Conservation (phyloP, 2,113 vertebrate species). For the Boulengerochromis microlepis region DNA sequence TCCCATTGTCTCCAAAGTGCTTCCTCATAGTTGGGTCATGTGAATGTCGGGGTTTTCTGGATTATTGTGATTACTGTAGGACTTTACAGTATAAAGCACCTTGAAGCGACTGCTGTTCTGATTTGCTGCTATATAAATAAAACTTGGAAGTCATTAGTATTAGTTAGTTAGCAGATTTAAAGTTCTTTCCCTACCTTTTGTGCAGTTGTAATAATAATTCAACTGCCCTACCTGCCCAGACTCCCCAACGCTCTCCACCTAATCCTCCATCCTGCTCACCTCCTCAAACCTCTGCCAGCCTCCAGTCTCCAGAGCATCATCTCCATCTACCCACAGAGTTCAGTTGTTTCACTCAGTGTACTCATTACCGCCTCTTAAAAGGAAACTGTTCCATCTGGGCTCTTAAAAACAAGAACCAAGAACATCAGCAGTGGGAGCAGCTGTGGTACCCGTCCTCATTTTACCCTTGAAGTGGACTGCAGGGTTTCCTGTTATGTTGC, state of each 20-base stretch:
- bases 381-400: not conserved
- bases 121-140: not conserved
- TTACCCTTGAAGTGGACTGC: not conserved
- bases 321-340: not conserved
- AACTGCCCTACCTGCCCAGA: not conserved
- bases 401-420: not conserved
- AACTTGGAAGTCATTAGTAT: not conserved
- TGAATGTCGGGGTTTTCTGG: fast-evolving
- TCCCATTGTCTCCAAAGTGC: fast-evolving
- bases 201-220: not conserved
- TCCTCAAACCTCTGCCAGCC: not conserved
- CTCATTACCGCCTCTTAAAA: not conserved
- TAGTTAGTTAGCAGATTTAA: not conserved
- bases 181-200: not conserved
- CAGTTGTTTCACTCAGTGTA: not conserved
- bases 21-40: fast-evolving
- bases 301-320: not conserved
- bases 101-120: not conserved
- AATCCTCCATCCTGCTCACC: not conserved
- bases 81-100: not conserved
- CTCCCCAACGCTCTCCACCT: not conserved
- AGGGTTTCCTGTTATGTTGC: not conserved
- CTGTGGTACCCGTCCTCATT: not conserved
- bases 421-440: not conserved
- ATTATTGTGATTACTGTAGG: not conserved